These are phyloP conservation scores for Aproaerema taeniolella DNA, from an alignment of 2,888 invertebrate genomes.

Conservation along the genomic window DNA sequence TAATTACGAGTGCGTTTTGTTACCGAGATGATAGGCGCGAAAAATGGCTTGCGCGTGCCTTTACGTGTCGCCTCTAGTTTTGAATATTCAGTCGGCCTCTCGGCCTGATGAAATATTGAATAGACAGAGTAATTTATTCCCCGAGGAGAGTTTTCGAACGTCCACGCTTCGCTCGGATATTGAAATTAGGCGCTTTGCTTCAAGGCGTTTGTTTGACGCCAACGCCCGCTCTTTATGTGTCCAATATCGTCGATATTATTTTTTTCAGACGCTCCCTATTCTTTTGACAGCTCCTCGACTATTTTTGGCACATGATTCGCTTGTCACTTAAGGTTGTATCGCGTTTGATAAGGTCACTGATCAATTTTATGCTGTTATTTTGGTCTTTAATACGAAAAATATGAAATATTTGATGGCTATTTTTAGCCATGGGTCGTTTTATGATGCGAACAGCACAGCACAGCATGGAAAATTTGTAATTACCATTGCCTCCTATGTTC, in stretches of 20 bases:
- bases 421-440: no score
- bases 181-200: constrained; percentile 75
- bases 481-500: no score
- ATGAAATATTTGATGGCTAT: no score
- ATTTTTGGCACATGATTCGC: background rate
- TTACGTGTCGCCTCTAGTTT: constrained; percentile 75
- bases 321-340: constrained; percentile 8
- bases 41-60: constrained; percentile 77
- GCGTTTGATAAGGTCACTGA: no score
- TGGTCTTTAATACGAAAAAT: no score
- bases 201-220: constrained; percentile 68
- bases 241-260: constrained; percentile 36
- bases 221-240: constrained; percentile 23
- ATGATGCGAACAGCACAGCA: no score
- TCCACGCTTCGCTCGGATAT: constrained; percentile 69
- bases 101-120: constrained; percentile 76
- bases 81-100: constrained; percentile 75
- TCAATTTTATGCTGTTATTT: no score
- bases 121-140: constrained; percentile 75
- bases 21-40: constrained; percentile 78
- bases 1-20: constrained; percentile 78
- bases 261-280: constrained; percentile 25
- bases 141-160: constrained; percentile 69
- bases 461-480: no score
- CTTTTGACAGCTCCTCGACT: constrained; percentile 11